These are phyloP conservation scores for Tympanuchus pallidicinctus DNA, from an alignment of 2,113 vertebrate species.

Conservation along the genomic window DNA sequence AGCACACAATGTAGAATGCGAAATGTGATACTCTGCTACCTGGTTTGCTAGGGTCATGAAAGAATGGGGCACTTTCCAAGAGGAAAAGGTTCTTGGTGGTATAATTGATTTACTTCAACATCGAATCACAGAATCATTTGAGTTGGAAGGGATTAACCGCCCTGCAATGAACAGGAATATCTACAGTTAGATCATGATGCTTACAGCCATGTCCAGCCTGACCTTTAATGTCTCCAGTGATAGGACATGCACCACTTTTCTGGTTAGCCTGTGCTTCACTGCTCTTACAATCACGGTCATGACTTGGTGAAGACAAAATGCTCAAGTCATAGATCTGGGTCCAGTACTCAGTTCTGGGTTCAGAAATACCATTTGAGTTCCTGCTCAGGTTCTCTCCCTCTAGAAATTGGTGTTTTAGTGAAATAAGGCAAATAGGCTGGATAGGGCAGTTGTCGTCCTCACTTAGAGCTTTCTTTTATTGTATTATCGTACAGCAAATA, in stretches of 20 bases:
- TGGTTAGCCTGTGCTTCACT: too few species aligned
- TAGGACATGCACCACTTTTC: too few species aligned
- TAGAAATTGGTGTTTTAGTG: not conserved
- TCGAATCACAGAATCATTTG: too few species aligned
- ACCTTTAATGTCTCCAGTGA: too few species aligned
- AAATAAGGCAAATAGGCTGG: not conserved
- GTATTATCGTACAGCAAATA: accelerated
- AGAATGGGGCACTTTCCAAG: not conserved
- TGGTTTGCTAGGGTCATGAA: not conserved
- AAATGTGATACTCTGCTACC: not conserved
- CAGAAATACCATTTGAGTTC: not conserved
- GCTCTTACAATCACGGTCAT: too few species aligned
- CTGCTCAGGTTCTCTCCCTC: accelerated
- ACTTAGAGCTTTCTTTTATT: not conserved
- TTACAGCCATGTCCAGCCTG: too few species aligned
- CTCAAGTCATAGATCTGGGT: not conserved
- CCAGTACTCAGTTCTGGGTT: not conserved
- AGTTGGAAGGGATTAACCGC: too few species aligned
- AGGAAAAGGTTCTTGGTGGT: not conserved
- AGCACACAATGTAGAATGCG: not conserved
- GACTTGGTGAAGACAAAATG: not conserved
- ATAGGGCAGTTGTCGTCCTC: not conserved
- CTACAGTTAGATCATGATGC: too few species aligned
- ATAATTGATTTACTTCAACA: not conserved
- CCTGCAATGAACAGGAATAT: too few species aligned